Base-by-base conservation (phyloP, 2,888 invertebrate species). In the Dione juno region DNA sequence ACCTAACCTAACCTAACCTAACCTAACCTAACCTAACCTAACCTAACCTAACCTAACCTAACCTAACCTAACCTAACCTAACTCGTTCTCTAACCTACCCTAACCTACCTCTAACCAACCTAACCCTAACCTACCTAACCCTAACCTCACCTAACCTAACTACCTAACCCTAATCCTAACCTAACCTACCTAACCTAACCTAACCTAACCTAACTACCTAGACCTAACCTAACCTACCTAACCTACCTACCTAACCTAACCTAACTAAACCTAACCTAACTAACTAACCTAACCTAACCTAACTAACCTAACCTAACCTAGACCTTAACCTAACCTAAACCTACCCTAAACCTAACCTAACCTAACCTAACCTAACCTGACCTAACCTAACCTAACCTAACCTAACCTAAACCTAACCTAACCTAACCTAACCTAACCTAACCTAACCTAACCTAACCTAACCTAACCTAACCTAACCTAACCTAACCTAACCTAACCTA, bases 121-220 rank as follows among this genome's bases (percentile, higher is more conserved):
- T 73, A 73, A 73, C n/a, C 75, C 75, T 73, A 73, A 72, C 72
- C 72, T 69, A 73, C 71, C 69, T 73, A 70, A 71, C 71, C 70
- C 73, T 71, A 74, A 74, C 73, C 73, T 74, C 71, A 74, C 73
- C 73, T 74, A 74, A 74, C 73, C 71, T 69, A 74, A 71, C 69
- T 69, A 71, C 41, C 63, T 52, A 71, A 71, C 67, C 61, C 69
- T n/a, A n/a, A 70, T 66, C 70, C 70, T 70, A 69, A 70, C 52
- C 52, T 52, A 52, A 52, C 52, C 52, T 52, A 52, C 52, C 52
- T 52, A 52, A 52, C 52, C 52, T 52, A 52, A 52, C 52, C 52
- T 52, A 52, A 52, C 52, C 52, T 52, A 21, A 52, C 52, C 52
- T 52, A 52, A 52, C 52, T 21, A 52, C 52, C 52, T 52, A 52